phyloP scores from a whole-genome alignment of 2,888 invertebrate genomes.

The Rhingia rostrata region DNA sequence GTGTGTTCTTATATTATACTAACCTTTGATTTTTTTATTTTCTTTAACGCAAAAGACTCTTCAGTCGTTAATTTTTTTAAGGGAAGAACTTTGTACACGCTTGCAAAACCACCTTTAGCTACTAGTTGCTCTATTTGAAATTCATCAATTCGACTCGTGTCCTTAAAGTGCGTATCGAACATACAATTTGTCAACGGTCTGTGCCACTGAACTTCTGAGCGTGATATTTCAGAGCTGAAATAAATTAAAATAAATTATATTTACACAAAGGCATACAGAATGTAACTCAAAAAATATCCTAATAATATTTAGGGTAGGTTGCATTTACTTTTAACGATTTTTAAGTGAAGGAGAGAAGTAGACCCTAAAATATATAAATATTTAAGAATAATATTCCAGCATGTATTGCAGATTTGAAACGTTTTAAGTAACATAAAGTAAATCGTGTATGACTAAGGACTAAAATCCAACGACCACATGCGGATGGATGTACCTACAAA shows the following conservation, averaged over 20 bases:
- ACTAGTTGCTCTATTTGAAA: constrained; percentile 89
- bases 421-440: no score
- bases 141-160: constrained; percentile 84
- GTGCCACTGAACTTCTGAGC: constrained; percentile 90
- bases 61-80: constrained; percentile 82
- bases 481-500: no score
- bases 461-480: no score
- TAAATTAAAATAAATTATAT: not conserved
- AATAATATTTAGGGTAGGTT: no score
- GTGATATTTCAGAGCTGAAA: constrained; percentile 67
- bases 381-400: no score
- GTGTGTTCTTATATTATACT: constrained; percentile 72
- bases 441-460: no score
- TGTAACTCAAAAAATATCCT: no score
- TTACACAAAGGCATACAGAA: no score
- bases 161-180: constrained; percentile 94
- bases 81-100: constrained; percentile 91
- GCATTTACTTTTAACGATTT: no score
- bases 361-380: no score
- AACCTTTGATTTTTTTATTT: constrained; percentile 91
- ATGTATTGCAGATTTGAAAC: no score
- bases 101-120: constrained; percentile 95
- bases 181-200: constrained; percentile 91
- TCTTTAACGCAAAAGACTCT: constrained; percentile 92
- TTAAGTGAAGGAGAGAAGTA: no score